Base-by-base conservation (phyloP, 2,113 vertebrate species). In the human (Homo sapiens) region DNA sequence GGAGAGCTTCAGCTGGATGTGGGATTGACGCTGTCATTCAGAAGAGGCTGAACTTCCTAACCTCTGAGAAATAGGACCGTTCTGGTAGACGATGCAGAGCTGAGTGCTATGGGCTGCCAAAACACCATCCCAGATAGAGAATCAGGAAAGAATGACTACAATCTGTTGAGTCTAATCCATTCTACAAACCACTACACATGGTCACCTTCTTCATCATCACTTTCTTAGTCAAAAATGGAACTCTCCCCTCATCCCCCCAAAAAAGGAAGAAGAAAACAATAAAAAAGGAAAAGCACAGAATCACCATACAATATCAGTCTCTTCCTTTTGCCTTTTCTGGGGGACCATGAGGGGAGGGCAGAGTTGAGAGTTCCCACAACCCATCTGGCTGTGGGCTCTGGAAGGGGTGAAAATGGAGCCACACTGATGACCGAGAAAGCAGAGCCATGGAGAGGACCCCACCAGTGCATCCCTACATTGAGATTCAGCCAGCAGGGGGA, bases 131-230 rank as follows among this genome's bases (percentile, higher is more conserved):
- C 10, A 2, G 43, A 2, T 0, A 27, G 38, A 55, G 18, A 43
- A 6, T 2, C 0, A 7, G 52, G 18, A 45, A 38, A 11, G 18
- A 18, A 16, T 1, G 32, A 14, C 27, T 1, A 5, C 5, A 2
- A 64, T 6, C 8, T 27, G 1, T 1, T 0, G 50, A 57, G 45
- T 5, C 40, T 7, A 2, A 8, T 45, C 4, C 16, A 0, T 27
- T 13, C 35, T 6, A 27, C 2, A 25, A 18, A 64, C 0, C 0
- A 10, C 38, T 9, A 3, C 11, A 4, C 7, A 2, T 0, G 22
- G 27, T 30, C 23, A 23, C 17, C 68, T 38, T 8, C 68, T 38
- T 8, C 30, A 27, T 27, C 14, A 8, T 11, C 48, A 2, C 0
- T n/a, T 30, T 35, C 75, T 68, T 8, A 5, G 0, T 66, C 17